A percentile compares a stretch with the other conserved stretches of the same genome.
Evolutionary conservation across 2,797 vertebrate species (phyloP).

Genomic region (Glyptemys insculpta): DNA sequence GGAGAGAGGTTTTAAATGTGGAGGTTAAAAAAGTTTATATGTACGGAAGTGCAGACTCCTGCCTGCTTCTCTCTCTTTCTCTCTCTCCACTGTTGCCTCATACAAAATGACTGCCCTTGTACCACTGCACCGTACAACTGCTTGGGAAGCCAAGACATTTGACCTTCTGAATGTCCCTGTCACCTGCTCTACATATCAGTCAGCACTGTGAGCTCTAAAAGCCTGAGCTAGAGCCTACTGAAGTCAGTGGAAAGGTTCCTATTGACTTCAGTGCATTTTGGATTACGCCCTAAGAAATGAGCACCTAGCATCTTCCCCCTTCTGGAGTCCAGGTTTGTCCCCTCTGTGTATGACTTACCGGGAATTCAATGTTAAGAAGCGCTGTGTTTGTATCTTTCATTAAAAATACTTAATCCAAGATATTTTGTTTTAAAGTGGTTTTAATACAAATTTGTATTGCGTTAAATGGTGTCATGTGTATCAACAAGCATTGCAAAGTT

Average conservation of each 20-base stretch:
- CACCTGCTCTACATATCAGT: slow-evolving; percentile 41
- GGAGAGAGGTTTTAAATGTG: slow-evolving; percentile 34
- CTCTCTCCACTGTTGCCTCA: background rate
- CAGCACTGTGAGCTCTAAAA: slow-evolving; percentile 30
- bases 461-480: background rate
- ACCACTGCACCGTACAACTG: slow-evolving; percentile 11
- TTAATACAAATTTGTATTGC: background rate
- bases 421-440: background rate
- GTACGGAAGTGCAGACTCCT: slow-evolving; percentile 13
- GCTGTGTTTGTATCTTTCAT: background rate
- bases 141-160: slow-evolving; percentile 61
- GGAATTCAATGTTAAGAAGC: background rate
- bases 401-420: background rate
- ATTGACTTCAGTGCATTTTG: background rate
- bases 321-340: background rate
- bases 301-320: background rate
- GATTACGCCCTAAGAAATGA: background rate
- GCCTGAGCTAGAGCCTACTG: background rate
- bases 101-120: slow-evolving; percentile 16
- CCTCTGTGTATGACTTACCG: background rate
- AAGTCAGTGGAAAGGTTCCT: slow-evolving; percentile 11
- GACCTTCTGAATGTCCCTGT: slow-evolving; percentile 59
- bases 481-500: background rate
- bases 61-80: background rate
- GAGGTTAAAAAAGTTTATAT: slow-evolving; percentile 8